These are phyloP conservation scores for Ceriagrion tenellum DNA, from an alignment of 2,888 invertebrate genomes.

Conservation along the genomic window DNA sequence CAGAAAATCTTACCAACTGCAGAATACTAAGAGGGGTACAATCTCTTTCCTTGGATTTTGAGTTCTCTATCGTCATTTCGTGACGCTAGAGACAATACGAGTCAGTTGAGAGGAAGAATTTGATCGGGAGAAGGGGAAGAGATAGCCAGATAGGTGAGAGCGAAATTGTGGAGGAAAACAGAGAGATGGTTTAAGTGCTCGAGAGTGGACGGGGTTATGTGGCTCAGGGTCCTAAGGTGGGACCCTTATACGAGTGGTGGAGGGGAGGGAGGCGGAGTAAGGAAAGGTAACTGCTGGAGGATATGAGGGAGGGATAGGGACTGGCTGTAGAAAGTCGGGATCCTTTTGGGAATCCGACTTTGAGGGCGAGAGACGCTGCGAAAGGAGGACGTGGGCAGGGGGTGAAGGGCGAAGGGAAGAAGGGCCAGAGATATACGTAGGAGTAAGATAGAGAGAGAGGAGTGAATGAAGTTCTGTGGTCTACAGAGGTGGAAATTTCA, in stretches of 20 bases:
- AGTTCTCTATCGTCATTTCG: too few species aligned
- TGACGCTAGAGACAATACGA: not conserved
- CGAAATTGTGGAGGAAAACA: slow-evolving; percentile 15
- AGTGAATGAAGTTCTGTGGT: slow-evolving; percentile 50
- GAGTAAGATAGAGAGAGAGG: not conserved
- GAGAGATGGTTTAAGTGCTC: not conserved
- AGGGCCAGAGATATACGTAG: not conserved
- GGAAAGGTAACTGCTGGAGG: slow-evolving; percentile 29
- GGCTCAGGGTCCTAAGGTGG: not conserved
- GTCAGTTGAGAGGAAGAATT: not conserved
- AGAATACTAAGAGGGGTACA: too few species aligned
- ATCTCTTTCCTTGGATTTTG: too few species aligned
- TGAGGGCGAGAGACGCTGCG: slow-evolving; percentile 37
- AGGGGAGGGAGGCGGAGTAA: not conserved
- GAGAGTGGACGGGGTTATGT: not conserved
- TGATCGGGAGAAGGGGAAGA: not conserved
- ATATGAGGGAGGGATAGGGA: not conserved
- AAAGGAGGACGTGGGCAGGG: not conserved
- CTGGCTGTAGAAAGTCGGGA: not conserved
- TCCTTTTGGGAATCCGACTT: slow-evolving; percentile 37
- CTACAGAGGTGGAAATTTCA: slow-evolving; percentile 44
- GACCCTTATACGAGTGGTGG: not conserved
- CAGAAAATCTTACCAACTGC: too few species aligned
- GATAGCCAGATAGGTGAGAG: not conserved
- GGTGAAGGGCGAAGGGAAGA: not conserved